Evolutionary conservation across 2,113 vertebrate genomes (phyloP).

Genomic region (Gavia stellata): DNA sequence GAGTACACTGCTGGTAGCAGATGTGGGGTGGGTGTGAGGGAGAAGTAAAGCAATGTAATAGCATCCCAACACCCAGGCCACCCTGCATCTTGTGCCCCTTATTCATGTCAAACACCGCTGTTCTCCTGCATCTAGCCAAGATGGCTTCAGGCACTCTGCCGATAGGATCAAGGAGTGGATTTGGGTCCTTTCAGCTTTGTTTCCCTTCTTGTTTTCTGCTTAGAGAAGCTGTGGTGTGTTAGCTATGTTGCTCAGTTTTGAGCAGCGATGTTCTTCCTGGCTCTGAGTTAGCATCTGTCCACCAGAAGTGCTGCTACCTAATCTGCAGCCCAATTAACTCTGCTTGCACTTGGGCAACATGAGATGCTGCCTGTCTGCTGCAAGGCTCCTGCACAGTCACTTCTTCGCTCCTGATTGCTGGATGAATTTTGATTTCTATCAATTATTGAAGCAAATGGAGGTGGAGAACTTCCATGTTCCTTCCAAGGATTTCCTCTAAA

Average conservation of each 20-base stretch:
- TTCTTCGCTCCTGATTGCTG: background rate
- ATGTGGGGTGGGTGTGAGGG: background rate
- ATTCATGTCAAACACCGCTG: rapidly evolving
- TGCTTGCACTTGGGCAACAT: background rate
- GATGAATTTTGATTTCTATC: background rate
- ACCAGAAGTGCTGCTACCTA: background rate
- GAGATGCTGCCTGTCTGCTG: background rate
- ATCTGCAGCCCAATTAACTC: background rate
- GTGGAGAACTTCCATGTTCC: background rate
- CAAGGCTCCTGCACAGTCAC: background rate
- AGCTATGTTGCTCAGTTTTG: background rate
- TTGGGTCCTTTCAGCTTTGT: background rate
- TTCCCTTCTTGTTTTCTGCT: background rate
- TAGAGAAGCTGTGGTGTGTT: background rate
- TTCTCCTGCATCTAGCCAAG: background rate
- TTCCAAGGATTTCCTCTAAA: background rate
- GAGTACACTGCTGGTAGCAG: background rate
- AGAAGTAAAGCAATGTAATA: background rate
- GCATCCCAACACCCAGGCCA: background rate
- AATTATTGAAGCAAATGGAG: background rate
- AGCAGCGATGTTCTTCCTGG: background rate
- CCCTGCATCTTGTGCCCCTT: background rate
- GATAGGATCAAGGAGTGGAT: background rate
- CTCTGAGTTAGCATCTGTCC: background rate
- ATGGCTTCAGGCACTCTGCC: background rate